Base-by-base conservation (phyloP, 2,888 invertebrate genomes). In the Cataglyphis albicans region DNA sequence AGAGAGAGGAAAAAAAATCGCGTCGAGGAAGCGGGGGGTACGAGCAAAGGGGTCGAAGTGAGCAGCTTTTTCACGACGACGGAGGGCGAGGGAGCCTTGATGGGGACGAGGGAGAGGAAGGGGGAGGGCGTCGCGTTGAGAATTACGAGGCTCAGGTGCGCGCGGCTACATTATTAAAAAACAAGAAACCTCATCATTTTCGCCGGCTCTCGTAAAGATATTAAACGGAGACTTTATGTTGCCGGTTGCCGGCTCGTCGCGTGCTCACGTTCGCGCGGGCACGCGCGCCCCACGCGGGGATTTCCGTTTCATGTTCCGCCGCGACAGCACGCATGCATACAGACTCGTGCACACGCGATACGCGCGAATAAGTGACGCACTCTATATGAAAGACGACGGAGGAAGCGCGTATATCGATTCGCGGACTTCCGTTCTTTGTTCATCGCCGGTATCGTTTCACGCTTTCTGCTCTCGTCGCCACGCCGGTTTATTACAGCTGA, bases 121-220 rank as follows among this genome's bases (percentile, higher is more conserved):
- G 92, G 92, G 65, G 70, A 61, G 21, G 32, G 63, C 74, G 32
- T 29, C 70, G 73, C 81, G 85, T 61, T 84, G 91, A 93, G 93
- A 94, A 91, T 94, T 94, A 93, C 93, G 93, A 92, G 93, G 92
- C 91, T 93, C 93, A 93, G 93, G 93, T 93, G 94, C 88, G 90
- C 91, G 90, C 87, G 90, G 92, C 92, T 92, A 92, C 93, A 93
- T 94, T 94, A 94, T 94, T 94, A 94, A 93, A 90, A 93, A 93
- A 93, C 93, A 93, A 92, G 92, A 92, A 93, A 93, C 93, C 93
- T 93, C 94, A 93, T 94, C 93, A 93, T 93, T 94, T 93, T 94
- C 90, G 85, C 90, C 90, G 90, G 88, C 87, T 87, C 92, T 92
- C 93, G 92, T 93, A 93, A 93, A 93, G 92, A 93, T 93, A 93